Evolutionary conservation across 2,113 vertebrate genomes (phyloP), one percentile per base, ranked within the genome.

Genomic region (Chloroceryle aenea): DNA sequence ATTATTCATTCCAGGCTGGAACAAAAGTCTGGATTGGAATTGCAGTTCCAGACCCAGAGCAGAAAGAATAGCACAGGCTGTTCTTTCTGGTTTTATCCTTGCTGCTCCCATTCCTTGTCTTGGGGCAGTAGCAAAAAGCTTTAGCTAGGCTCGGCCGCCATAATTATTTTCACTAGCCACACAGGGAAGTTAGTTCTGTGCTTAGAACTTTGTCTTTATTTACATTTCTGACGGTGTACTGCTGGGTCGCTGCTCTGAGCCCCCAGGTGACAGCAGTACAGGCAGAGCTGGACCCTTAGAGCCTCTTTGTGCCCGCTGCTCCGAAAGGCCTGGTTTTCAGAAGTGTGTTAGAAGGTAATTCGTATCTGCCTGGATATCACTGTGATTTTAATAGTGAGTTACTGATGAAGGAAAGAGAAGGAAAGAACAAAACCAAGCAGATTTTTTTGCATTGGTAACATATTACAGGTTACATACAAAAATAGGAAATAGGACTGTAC

Each of bases 1-100:
- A 87, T 97, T 94, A 90, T 69, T 91, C 78, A 38, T 80, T 71
- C 63, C 43, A 1, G 87, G 95, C 72, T 94, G 76, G 68, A 96
- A 74, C 63, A 80, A 94, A 97, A 86, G 52, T 83, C 68, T 88
- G 92, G 87, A 76, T 88, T 62, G 84, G 21, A 92, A 74, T 90
- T 94, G 84, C 94, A 81, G 64, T 67, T 84, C 63, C 92, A 90
- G 87, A 21, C 34, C 52, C 16, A 21, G 43, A 91, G 69, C 32
- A 91, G 66, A 91, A 87, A 8, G 36, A 91, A 68, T 30, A 76
- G 68, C 42, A 30, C 0, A 1, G 92, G 56, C 47, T 48, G 47
- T n/a, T n/a, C n/a, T n/a, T n/a, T n/a, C 2, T 82, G 74, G 5
- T 25, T 91, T 85, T 40, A 61, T 38, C 40, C 59, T 81, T 52